Base-by-base conservation (phyloP, 2,113 vertebrate species). In the Gasterosteus nipponicus region DNA sequence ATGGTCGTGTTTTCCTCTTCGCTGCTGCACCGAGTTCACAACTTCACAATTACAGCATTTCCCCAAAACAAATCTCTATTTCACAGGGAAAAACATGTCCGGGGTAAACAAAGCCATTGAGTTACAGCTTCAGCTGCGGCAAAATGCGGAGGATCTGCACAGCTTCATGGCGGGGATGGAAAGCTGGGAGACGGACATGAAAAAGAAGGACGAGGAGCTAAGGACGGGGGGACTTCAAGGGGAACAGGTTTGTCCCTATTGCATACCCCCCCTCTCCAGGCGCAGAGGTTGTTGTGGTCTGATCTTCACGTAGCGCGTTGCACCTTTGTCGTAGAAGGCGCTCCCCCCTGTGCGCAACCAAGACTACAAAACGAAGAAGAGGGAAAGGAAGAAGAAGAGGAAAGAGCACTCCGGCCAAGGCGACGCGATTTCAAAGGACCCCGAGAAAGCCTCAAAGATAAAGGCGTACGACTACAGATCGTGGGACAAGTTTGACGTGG, bases 401-500 rank as follows among this genome's bases (percentile, higher is more conserved):
- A 79, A 59, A 19, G 51, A 72, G 74, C 10, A 46, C 83, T 41
- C 16, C 29, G 89, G 89, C 19, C 94, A 93, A 31, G 82, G 78
- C 6, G 90, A 91, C 78, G 91, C 89, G 58, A 95, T 91, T 18
- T 91, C 87, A 3, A 94, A 96, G 2, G 94, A 95, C 56, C 76
- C 93, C 59, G 94, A 93, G 47, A 92, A 94, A 83, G 92, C 90
- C 49, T 93, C 93, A 1, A 96, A 95, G 71, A 97, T 97, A 71
- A 98, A 96, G 77, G 95, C 95, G 9, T 96, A 93, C 0, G 97
- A 99, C 89, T 99, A 99, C 89, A 93, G 94, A 62, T 95, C 96
- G 3, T 99, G 98, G 98, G 96, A 96, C 86, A 98, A 96, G 85
- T 96, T 99, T 81, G 95, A 99, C 85, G 97, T 97, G 96, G 98